A percentile compares a stretch with the other conserved stretches of the same genome.
phyloP scores from a whole-genome alignment of 1,140 invertebrate species.

The Bombyx mandarina region DNA sequence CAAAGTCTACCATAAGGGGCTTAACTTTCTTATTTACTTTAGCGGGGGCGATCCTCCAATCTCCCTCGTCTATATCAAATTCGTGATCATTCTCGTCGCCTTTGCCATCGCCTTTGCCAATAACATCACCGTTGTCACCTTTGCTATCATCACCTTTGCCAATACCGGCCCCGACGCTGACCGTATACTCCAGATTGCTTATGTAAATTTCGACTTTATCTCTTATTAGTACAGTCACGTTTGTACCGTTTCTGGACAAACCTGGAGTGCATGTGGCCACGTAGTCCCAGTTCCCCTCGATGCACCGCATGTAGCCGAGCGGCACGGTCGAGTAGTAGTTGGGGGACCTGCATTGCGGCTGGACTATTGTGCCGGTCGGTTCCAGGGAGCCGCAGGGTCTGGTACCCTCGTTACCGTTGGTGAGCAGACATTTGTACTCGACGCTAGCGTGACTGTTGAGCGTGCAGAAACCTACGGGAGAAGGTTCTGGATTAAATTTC shows the following conservation, averaged over 20 bases:
- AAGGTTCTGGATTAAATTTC: background rate
- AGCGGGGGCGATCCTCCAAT: constrained; percentile 15
- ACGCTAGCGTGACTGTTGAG: constrained; percentile 25
- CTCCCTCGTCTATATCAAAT: constrained; percentile 16
- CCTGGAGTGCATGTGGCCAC: constrained; percentile 36
- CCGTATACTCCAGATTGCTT: constrained; percentile 6
- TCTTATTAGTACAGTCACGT: constrained; percentile 18
- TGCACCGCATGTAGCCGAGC: constrained; percentile 35
- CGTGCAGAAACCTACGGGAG: constrained; percentile 1
- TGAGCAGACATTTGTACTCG: constrained; percentile 27
- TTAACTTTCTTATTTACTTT: no score
- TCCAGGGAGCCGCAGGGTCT: constrained; percentile 24
- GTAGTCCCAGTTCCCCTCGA: constrained; percentile 51
- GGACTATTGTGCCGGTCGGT: constrained; percentile 26
- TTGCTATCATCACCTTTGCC: constrained; percentile 1
- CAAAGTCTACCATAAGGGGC: no score
- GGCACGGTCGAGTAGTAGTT: constrained; percentile 29
- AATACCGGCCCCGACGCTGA: background rate
- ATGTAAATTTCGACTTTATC: constrained; percentile 16
- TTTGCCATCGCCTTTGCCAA: background rate
- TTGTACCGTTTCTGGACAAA: constrained; percentile 21
- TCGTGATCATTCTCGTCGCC: background rate
- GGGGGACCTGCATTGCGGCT: constrained; percentile 24
- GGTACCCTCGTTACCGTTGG: constrained; percentile 13
- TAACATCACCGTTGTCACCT: background rate